Conservation (phyloP, 2,888 invertebrate genomes). For the Euzetes globulus region DNA sequence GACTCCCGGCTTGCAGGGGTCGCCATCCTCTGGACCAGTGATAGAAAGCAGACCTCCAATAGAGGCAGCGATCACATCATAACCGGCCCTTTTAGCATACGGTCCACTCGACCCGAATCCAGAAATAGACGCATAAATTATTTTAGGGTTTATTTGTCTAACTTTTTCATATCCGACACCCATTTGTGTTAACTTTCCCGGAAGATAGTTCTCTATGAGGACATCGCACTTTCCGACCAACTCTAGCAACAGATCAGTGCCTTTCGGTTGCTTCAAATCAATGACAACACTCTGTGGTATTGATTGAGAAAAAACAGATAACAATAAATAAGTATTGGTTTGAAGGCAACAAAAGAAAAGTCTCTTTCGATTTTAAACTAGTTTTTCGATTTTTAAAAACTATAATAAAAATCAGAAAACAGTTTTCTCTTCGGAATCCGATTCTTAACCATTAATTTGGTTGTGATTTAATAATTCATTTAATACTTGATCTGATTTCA, state of each 20-base stretch:
- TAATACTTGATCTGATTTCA: no score
- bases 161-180: slow-evolving; percentile 73
- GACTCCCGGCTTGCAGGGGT: slow-evolving; percentile 83
- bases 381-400: not conserved
- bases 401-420: not conserved
- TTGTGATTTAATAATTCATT: no score
- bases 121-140: slow-evolving; percentile 88
- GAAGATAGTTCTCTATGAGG: slow-evolving; percentile 85
- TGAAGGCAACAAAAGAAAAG: not conserved
- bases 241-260: slow-evolving; percentile 52
- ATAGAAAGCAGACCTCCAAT: slow-evolving; percentile 80
- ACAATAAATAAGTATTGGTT: not conserved
- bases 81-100: slow-evolving; percentile 78
- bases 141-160: slow-evolving; percentile 60
- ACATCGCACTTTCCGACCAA: slow-evolving; percentile 73
- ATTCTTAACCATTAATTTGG: no score
- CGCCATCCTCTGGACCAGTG: slow-evolving; percentile 74
- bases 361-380: not conserved
- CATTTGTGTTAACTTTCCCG: slow-evolving; percentile 69
- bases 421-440: not conserved
- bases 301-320: not conserved
- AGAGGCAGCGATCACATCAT: slow-evolving; percentile 90
- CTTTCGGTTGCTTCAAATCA: slow-evolving; percentile 65
- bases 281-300: slow-evolving; percentile 66
- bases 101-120: slow-evolving; percentile 85